A percentile compares a stretch with the other conserved stretches of the same genome.
phyloP scores from a whole-genome alignment of 2,797 vertebrate genomes.

The Acrossocheilus wenchowensis region DNA sequence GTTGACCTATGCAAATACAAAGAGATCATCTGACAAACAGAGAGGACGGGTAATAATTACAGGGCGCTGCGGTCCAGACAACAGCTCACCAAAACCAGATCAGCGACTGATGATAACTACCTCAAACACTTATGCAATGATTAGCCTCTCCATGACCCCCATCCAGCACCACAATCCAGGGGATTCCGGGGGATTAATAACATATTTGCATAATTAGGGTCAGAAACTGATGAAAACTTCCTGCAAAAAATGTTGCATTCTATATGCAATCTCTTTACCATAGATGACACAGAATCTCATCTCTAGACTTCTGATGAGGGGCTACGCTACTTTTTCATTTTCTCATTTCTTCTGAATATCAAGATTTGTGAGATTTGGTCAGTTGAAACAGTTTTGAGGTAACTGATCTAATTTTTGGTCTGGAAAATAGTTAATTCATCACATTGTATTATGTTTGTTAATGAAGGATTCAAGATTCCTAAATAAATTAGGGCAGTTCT shows the following conservation, averaged over 20 bases:
- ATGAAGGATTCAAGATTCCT: too few relatives aligned
- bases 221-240: constrained; percentile 69
- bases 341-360: too few relatives aligned
- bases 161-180: constrained; percentile 71
- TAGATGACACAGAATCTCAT: too few relatives aligned
- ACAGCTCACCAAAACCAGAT: constrained; percentile 52
- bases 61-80: neutral
- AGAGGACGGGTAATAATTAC: constrained; percentile 64
- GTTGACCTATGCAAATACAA: constrained; percentile 40
- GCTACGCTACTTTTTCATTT: too few relatives aligned
- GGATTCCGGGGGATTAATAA: constrained; percentile 76
- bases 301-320: too few relatives aligned
- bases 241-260: constrained; percentile 55
- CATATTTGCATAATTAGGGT: constrained; percentile 80
- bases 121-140: constrained; percentile 73
- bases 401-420: too few relatives aligned
- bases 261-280: neutral
- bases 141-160: constrained; percentile 77
- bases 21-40: constrained; percentile 19
- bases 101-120: constrained; percentile 62
- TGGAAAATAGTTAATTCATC: too few relatives aligned
- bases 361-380: too few relatives aligned
- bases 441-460: too few relatives aligned
- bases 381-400: too few relatives aligned
- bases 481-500: too few relatives aligned